These are phyloP conservation scores for Alces alces DNA, from an alignment of 2,113 vertebrate species.

Conservation along the genomic window DNA sequence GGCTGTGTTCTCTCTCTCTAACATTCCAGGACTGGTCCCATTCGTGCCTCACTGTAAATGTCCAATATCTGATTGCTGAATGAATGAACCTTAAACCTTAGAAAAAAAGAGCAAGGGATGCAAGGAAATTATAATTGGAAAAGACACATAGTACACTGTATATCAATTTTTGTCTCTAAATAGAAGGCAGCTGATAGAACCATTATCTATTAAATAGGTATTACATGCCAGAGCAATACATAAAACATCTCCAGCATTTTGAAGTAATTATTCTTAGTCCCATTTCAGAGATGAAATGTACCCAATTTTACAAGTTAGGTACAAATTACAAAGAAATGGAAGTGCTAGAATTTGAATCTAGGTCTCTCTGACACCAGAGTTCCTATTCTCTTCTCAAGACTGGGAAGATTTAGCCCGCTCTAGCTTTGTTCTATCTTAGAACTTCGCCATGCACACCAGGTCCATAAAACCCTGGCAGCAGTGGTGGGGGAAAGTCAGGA, in stretches of 20 bases:
- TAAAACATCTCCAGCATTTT: background rate
- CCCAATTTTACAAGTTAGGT: background rate
- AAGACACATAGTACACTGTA: background rate
- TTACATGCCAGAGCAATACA: background rate
- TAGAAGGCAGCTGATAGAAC: background rate
- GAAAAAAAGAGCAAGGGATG: background rate
- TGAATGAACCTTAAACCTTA: background rate
- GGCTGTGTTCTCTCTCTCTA: background rate
- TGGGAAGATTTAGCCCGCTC: background rate
- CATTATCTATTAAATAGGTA: background rate
- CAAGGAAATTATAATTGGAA: background rate
- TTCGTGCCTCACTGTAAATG: background rate
- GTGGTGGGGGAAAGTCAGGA: background rate
- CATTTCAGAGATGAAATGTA: background rate
- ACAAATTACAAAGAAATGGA: background rate
- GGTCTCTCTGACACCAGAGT: background rate
- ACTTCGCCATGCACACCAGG: background rate
- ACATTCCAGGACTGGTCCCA: background rate
- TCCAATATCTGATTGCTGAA: background rate
- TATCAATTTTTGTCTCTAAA: background rate
- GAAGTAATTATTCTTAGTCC: background rate
- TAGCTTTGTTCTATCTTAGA: constrained; percentile 44
- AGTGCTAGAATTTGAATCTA: background rate
- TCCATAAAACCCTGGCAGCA: background rate
- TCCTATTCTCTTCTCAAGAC: background rate